Evolutionary conservation across 2,113 vertebrate genomes (phyloP).

Genomic region (Callopanchax toddi): DNA sequence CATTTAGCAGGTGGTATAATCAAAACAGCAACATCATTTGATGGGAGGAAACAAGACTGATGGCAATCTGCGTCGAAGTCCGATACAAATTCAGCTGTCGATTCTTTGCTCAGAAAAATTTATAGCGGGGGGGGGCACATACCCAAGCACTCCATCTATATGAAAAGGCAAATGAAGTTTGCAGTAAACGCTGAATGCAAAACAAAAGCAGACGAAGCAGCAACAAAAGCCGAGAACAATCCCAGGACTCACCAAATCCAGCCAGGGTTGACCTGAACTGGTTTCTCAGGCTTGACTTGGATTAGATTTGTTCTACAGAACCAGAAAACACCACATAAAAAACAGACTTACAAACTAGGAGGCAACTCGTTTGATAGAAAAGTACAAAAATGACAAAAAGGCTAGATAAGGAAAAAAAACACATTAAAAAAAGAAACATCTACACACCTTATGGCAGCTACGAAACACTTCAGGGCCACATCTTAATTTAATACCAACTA

Average conservation of each 20-base stretch:
- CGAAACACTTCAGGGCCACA: neutral
- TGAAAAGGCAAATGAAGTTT: slow-evolving; percentile 6
- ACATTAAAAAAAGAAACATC: no score
- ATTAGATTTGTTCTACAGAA: slow-evolving; percentile 57
- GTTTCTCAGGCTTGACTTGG: slow-evolving; percentile 56
- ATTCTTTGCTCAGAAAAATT: slow-evolving; percentile 8
- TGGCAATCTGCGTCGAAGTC: slow-evolving; percentile 37
- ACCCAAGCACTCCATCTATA: slow-evolving; percentile 8
- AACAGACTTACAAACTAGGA: neutral
- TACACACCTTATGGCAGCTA: neutral
- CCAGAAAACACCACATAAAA: slow-evolving; percentile 31
- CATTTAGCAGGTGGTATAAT: slow-evolving; percentile 48
- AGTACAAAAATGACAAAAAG: neutral
- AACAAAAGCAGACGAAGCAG: slow-evolving; percentile 17
- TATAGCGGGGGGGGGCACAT: neutral
- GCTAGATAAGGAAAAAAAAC: neutral
- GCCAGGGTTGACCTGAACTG: slow-evolving; percentile 75
- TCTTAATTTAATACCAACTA: slow-evolving; percentile 7
- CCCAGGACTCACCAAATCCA: slow-evolving; percentile 74
- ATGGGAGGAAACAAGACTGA: slow-evolving; percentile 37
- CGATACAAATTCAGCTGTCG: slow-evolving; percentile 23
- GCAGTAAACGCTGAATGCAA: slow-evolving; percentile 6
- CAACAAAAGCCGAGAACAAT: neutral
- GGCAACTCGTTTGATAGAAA: neutral
- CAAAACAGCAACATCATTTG: slow-evolving; percentile 36